Evolutionary conservation across 1,140 invertebrate species (phyloP), one percentile per base, ranked within the genome.

Genomic region (Adelges cooleyi): DNA sequence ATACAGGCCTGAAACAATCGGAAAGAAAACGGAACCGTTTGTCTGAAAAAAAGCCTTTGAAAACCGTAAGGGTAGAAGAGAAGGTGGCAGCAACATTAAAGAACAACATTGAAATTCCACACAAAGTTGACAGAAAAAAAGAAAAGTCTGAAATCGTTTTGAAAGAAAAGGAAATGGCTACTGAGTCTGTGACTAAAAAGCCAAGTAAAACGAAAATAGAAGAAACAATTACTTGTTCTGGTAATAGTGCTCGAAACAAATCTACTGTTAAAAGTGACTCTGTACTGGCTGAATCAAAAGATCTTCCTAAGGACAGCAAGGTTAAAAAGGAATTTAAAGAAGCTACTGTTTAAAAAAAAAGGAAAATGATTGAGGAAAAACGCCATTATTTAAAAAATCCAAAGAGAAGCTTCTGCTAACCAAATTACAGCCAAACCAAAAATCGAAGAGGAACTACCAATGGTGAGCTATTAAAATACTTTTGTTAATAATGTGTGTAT

Each of bases 271-370:
- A 52, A 65, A 38, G 10, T 13, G 44, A 50, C 13, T 3, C 18
- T 5, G 48, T 33, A 1, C 48, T 23, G 13, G 11, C 13, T 22
- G 48, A 65, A 29, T 10, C 27, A 29, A 36, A 65, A 48, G 56
- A 51, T 8, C 33, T 50, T 42, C 20, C 36, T n/a, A 48, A 48
- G 15, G 53, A 56, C 10, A 36, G 6, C 10, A 67, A 67, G 48
- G 18, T 38, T 20, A 56, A 62, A 22, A 44, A 56, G 20, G 52
- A 66, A 44, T 17, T 56, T 4, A 66, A 66, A 46, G 25, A 66
- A 48, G 27, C 27, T 11, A 53, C 17, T 0, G 9, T 25, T 10
- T 40, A 56, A 25, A 25, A 42, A 25, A 20, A 44, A 6, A 18
- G 22, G 27, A 13, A 59, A n/a, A n/a, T n/a, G n/a, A n/a, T n/a